Base-by-base conservation (phyloP, 1,140 invertebrate genomes). In the Bombus fervidus region DNA sequence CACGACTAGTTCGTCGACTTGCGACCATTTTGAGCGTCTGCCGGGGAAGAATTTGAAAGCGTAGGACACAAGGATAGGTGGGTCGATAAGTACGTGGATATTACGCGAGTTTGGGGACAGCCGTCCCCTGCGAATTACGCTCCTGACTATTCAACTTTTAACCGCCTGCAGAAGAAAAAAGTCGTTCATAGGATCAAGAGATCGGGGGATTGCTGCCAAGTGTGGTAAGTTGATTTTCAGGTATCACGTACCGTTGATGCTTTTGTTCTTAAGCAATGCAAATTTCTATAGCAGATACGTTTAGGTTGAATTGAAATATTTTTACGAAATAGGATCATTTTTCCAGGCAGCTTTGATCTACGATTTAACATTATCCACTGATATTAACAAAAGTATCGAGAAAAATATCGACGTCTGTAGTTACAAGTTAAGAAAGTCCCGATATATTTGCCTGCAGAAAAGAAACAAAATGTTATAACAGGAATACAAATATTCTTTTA, bases 21-120 rank as follows among this genome's bases (percentile, higher is more conserved):
- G 86, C 81, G 73, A 79, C 77, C 64, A 68, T 90, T 77, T 81
- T 47, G 8, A 47, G 74, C 71, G 68, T 74, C 66, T 53, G 85
- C 68, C 79, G 69, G 82, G 78, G 73, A 59, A 81, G 87, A 90
- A 90, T 91, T 88, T 91, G 82, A 89, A 91, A 88, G 86, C 82
- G 71, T 77, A 62, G 71, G 34, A 53, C 59, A 81, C 62, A 25
- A 39, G 62, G 82, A 64, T 81, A 72, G 72, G 73, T 79, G 28
- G 64, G 81, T 71, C 72, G 84, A 68, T 81, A 88, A 88, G 85
- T 81, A 81, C 86, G 79, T 85, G 59, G 91, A 91, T 91, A 91
- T 91, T 88, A 90, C 89, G 87, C 84, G 85, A 90, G 89, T 90
- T 91, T 84, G 82, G 83, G 75, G 78, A 83, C 59, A 68, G 71